Conservation (phyloP, 2,113 vertebrate species). For the Sclerurus mexicanus region DNA sequence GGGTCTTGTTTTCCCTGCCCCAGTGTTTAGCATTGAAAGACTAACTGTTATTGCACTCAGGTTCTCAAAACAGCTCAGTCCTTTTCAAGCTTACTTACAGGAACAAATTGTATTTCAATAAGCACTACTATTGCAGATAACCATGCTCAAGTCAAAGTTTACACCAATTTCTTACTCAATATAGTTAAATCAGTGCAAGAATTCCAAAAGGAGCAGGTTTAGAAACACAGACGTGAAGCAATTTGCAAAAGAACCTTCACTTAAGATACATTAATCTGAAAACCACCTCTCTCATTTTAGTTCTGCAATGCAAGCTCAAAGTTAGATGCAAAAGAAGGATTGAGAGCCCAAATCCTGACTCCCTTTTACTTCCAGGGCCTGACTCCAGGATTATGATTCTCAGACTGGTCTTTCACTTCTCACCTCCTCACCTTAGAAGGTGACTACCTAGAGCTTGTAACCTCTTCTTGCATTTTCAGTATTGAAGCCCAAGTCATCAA, state of each 20-base stretch:
- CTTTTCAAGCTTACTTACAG: not conserved
- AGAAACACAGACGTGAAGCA: not conserved
- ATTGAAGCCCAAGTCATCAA: not conserved
- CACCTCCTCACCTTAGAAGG: not conserved
- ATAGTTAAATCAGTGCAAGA: not conserved
- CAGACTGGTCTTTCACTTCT: not conserved
- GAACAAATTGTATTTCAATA: not conserved
- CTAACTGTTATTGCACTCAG: not conserved
- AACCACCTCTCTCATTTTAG: not conserved
- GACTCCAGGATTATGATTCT: not conserved
- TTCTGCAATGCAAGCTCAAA: not conserved
- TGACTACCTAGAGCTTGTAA: not conserved
- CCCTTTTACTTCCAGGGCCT: not conserved
- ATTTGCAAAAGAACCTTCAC: not conserved
- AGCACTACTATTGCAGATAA: not conserved
- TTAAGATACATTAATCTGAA: not conserved
- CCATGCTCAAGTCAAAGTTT: not conserved
- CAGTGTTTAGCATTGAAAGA: not conserved
- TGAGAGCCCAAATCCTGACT: not conserved
- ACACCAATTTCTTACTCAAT: not conserved
- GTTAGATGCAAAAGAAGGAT: not conserved
- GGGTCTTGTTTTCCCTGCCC: not conserved
- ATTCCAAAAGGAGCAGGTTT: not conserved
- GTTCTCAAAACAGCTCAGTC: not conserved
- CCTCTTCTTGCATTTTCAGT: not conserved